These are phyloP conservation scores for Noctuana brunneofusca DNA, from an alignment of 2,888 invertebrate species.

Conservation along the genomic window DNA sequence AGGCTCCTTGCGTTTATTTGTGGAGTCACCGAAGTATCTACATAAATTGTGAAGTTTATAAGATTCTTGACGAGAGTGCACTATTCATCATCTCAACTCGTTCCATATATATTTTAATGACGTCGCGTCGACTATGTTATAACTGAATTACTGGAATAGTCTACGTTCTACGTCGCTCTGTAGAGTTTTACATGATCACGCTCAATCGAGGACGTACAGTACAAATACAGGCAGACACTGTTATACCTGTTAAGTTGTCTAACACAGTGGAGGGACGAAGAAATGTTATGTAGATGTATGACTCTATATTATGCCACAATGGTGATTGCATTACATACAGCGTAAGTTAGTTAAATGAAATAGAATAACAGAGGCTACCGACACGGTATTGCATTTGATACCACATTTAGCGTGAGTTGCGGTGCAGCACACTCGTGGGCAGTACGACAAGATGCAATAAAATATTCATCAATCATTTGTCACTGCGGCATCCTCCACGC, in stretches of 20 bases:
- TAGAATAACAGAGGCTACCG: constrained; percentile 34
- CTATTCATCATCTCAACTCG: constrained; percentile 32
- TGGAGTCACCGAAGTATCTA: constrained; percentile 32
- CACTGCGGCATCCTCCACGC: constrained; percentile 55
- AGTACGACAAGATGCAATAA: constrained; percentile 65
- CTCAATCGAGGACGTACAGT: neutral
- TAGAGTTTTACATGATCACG: neutral
- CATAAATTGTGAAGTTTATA: constrained; percentile 42
- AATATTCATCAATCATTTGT: constrained; percentile 76
- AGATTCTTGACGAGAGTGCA: constrained; percentile 41
- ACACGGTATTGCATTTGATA: constrained; percentile 35
- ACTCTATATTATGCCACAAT: neutral
- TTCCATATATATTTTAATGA: constrained; percentile 24
- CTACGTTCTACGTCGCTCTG: constrained; percentile 27
- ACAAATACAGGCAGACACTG: neutral
- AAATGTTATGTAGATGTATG: neutral
- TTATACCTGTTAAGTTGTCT: neutral
- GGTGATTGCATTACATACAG: neutral
- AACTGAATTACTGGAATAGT: constrained; percentile 48
- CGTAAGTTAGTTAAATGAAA: constrained; percentile 7
- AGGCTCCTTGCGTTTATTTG: constrained; percentile 36
- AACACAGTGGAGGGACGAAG: neutral
- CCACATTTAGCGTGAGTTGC: constrained; percentile 35
- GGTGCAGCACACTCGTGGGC: constrained; percentile 55
- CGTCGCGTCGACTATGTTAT: constrained; percentile 45